A percentile compares a stretch with the other conserved stretches of the same genome.
These are phyloP conservation scores for Polydesmus complanatus DNA, from an alignment of 2,888 invertebrate species.

Conservation along the genomic window DNA sequence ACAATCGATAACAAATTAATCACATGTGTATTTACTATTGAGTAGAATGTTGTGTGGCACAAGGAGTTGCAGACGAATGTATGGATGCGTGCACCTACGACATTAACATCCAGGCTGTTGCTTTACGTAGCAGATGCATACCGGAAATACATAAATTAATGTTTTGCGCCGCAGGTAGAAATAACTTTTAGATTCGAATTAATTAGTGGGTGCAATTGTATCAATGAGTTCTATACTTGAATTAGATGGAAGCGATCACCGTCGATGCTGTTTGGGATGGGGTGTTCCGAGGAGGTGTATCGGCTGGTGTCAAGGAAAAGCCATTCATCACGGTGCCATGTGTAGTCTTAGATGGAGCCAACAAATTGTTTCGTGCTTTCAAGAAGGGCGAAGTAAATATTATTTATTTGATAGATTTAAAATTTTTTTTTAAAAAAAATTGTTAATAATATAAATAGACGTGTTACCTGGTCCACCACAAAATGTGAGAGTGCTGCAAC, in stretches of 20 bases:
- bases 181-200: no score
- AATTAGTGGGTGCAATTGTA: slow-evolving; percentile 11
- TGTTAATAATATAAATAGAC: slow-evolving; percentile 28
- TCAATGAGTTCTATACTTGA: slow-evolving; percentile 4
- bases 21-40: slow-evolving; percentile 1
- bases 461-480: slow-evolving; percentile 67
- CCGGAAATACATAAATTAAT: slow-evolving; percentile 70
- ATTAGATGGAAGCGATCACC: slow-evolving; percentile 54
- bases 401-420: neutral
- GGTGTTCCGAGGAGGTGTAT: slow-evolving; percentile 66
- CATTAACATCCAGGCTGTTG: slow-evolving; percentile 65
- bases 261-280: slow-evolving; percentile 64
- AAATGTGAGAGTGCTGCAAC: slow-evolving; percentile 43
- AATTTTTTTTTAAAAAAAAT: slow-evolving; percentile 2
- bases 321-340: slow-evolving; percentile 45
- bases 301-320: slow-evolving; percentile 69
- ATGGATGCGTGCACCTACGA: slow-evolving; percentile 67
- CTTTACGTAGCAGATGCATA: slow-evolving; percentile 65
- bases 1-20: no score
- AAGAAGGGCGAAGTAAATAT: slow-evolving; percentile 49
- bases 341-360: slow-evolving; percentile 60
- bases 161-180: slow-evolving; percentile 68
- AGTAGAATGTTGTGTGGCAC: slow-evolving; percentile 54
- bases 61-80: slow-evolving; percentile 63
- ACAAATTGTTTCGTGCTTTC: slow-evolving; percentile 64